Base-by-base conservation (phyloP, 2,797 vertebrate genomes). In the Meda fulgida region DNA sequence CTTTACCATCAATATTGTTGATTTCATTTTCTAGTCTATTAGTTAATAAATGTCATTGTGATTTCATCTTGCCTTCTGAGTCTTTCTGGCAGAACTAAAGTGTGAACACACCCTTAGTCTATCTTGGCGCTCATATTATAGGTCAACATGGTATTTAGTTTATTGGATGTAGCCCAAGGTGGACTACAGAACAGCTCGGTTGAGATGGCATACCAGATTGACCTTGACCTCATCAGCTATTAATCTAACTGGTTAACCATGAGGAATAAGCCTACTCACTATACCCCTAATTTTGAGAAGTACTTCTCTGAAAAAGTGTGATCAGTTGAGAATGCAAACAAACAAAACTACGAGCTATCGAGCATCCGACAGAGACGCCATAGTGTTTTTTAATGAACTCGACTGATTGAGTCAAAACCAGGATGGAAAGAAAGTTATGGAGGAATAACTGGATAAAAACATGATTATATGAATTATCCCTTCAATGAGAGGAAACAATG, bases 401-500 rank as follows among this genome's bases (percentile, higher is more conserved):
- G 1, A 63, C 43, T 76, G 72, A 83, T 69, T 23, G n/a, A 77
- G 60, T 84, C 14, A 58, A 71, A 78, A n/a, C 29, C 65, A 60
- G 13, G 26, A 60, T 78, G 48, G 65, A 84, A 46, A 60, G 21
- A 67, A n/a, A 55, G 51, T 60, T 84, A 78, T 69, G 48, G 66
- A 70, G 1, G 29, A 78, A 46, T 60, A 60, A 70, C 75, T 78
- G 51, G 53, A 78, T 34, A 84, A 60, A 79, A 84, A 71, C 14
- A 71, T 76, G 78, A 48, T 70, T 67, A 84, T 46, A 69, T 63
- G 65, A 73, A 84, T 70, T 0, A 63, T 75, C 36, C 66, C 19
- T 40, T 67, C 70, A 48, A 67, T 38, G 21, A 71, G 67, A 70
- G 76, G 83, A 84, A 84, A 79, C 76, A 46, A 71, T 84, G 83